Evolutionary conservation across 2,797 vertebrate genomes (phyloP).

Genomic region (Denticeps clupeoides): DNA sequence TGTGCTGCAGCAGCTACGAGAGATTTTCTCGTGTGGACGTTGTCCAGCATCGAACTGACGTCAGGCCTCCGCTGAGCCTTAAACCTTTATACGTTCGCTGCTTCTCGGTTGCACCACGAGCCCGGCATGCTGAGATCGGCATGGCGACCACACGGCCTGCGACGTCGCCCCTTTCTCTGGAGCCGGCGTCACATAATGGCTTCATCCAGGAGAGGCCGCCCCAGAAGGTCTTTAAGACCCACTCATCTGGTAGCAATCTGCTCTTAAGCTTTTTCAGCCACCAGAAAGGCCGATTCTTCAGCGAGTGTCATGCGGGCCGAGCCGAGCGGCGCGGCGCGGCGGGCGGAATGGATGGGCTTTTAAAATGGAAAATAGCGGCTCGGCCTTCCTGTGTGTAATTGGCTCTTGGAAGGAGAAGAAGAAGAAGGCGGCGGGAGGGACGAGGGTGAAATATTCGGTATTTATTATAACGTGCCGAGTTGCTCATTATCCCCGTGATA

Average conservation of each 20-base stretch:
- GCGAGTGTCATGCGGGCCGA: slow-evolving; percentile 52
- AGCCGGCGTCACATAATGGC: too few relatives aligned
- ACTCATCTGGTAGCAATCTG: slow-evolving; percentile 72
- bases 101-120: too few relatives aligned
- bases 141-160: too few relatives aligned
- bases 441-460: too few relatives aligned
- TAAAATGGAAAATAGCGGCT: slow-evolving; percentile 57
- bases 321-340: slow-evolving; percentile 43
- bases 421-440: slow-evolving; percentile 16
- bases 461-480: too few relatives aligned
- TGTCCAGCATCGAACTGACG: too few relatives aligned
- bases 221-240: slow-evolving; percentile 51
- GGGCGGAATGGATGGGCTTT: slow-evolving; percentile 48
- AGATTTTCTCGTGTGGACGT: too few relatives aligned
- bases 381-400: slow-evolving; percentile 51
- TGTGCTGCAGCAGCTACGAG: too few relatives aligned
- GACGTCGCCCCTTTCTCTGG: too few relatives aligned
- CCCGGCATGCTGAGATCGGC: too few relatives aligned
- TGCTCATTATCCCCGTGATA: slow-evolving; percentile 42
- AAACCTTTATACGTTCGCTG: too few relatives aligned
- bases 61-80: too few relatives aligned
- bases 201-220: slow-evolving; percentile 36
- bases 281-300: slow-evolving; percentile 62
- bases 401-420: slow-evolving; percentile 38
- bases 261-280: slow-evolving; percentile 48